Evolutionary conservation across 2,888 invertebrate species (phyloP).

Genomic region (Sycophila texana): DNA sequence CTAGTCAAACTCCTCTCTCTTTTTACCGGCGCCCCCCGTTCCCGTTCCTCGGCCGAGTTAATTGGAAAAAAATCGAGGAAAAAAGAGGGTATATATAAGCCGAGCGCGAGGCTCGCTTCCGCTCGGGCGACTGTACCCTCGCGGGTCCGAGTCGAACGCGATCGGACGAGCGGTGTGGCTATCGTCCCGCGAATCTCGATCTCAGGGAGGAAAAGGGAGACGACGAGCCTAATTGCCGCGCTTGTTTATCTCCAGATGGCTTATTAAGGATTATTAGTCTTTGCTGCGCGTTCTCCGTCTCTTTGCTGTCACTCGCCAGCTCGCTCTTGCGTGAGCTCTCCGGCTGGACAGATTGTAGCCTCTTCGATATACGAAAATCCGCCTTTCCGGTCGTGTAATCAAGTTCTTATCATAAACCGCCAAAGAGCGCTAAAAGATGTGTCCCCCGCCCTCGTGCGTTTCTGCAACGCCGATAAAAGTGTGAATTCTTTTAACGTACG

Average conservation of each 20-base stretch:
- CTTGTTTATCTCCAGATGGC: conserved; percentile 50
- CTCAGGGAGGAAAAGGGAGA: background rate
- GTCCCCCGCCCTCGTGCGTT: too few species aligned
- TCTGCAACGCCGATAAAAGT: too few species aligned
- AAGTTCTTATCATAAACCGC: too few species aligned
- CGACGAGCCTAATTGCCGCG: conserved; percentile 50
- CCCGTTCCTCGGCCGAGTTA: background rate
- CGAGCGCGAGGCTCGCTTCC: too few species aligned
- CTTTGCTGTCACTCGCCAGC: background rate
- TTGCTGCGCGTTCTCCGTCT: conserved; percentile 14
- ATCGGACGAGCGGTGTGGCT: conserved; percentile 60
- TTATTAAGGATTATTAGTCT: conserved; percentile 57
- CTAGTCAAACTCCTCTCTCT: conserved; percentile 11
- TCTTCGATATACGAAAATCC: too few species aligned
- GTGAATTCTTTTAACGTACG: too few species aligned
- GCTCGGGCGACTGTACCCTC: background rate
- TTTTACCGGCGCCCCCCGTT: background rate
- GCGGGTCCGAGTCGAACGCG: conserved; percentile 58
- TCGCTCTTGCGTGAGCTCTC: background rate
- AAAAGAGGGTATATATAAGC: too few species aligned
- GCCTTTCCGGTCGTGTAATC: too few species aligned
- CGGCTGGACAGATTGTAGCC: too few species aligned
- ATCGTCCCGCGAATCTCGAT: background rate
- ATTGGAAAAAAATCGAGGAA: conserved; percentile 26
- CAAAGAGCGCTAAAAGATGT: too few species aligned